Base-by-base conservation (phyloP, 1,140 invertebrate genomes). In the Trachymyrmex cornetzi region DNA sequence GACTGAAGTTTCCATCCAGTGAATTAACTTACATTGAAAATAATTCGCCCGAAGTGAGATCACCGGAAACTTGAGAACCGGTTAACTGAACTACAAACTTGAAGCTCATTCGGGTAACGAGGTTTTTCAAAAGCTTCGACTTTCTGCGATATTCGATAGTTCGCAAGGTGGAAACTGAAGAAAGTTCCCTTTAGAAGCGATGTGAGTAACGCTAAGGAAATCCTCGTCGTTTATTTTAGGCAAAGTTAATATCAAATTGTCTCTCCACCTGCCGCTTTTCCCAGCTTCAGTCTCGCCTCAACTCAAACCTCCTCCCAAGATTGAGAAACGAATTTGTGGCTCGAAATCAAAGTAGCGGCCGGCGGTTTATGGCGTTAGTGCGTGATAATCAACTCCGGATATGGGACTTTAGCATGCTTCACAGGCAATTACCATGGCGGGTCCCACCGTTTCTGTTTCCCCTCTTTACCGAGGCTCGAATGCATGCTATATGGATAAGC, bases 391-490 rank as follows among this genome's bases (percentile, higher is more conserved):
- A 88, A 71, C 5, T 22, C 44, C 81, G 84, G 74, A 88, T 72
- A 87, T 87, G 27, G 67, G 71, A 88, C 85, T 88, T 88, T 88
- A 88, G 67, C 77, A 34, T 71, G 67, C 86, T 87, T 87, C 85
- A 80, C 75, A 61, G 87, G 5, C 86, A 75, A 88, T 88, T 88
- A 88, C 57, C 57, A 48, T 67, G 57, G 53, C 75, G 55, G 30
- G 55, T 66, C 72, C 72, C 59, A 38, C 55, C 50, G 50, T 87
- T 85, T 86, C 34, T 74, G 38, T 50, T 80, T 71, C 48, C 67
- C 30, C 67, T 53, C 50, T 71, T 87, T n/a, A 12, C 27, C 30
- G 77, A 48, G 53, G 12, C 24, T 69, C 74, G 24, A 44, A 34
- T 38, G 48, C 79, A 3, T 38, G 67, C 67, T 44, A 48, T 75